Evolutionary conservation across 2,797 vertebrate genomes (phyloP), one percentile per base, ranked within the genome.

Genomic region (Apogon talboti): DNA sequence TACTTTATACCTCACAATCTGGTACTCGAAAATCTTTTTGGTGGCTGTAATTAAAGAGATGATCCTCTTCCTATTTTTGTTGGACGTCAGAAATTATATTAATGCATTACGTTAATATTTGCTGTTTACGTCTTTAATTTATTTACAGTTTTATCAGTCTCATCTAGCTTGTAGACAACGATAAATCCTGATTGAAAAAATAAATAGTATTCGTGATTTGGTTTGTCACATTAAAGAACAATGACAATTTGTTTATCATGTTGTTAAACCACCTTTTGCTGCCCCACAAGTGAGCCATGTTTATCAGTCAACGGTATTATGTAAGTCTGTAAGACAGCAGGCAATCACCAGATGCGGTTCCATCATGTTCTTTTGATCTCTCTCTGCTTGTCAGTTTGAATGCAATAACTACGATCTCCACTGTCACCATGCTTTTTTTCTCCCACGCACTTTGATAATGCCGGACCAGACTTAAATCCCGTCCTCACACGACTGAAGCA

Each of bases 251-350:
- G 10, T 68, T 55, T 14, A 10, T 57, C 28, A 44, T 50, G 18
- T n/a, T 71, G 46, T 55, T 53, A 48, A 66, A 71, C 42, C 35
- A 42, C 81, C 54, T 60, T 38, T 65, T 66, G 37, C 46, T 15
- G 9, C 53, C 37, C 14, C 42, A 55, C 38, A 46, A 59, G 54
- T 52, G 47, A 75, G 74, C 68, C 6, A 33, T 71, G 56, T 83
- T 86, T 80, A 67, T 74, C 71, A 71, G 46, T 65, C 56, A 56
- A 63, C 56, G 62, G 7, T 30, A 62, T 88, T 83, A 84, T 67
- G 75, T 81, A 86, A 87, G 52, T 46, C 35, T 16, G 8, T 51
- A 60, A 78, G 69, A 85, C 79, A 84, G 79, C 75, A 73, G 71
- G 68, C 73, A 74, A 70, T 84, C 70, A 76, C 52, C 76, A 81